Evolutionary conservation across 2,888 invertebrate genomes (phyloP).

Genomic region (Sinhomidia bicolor): DNA sequence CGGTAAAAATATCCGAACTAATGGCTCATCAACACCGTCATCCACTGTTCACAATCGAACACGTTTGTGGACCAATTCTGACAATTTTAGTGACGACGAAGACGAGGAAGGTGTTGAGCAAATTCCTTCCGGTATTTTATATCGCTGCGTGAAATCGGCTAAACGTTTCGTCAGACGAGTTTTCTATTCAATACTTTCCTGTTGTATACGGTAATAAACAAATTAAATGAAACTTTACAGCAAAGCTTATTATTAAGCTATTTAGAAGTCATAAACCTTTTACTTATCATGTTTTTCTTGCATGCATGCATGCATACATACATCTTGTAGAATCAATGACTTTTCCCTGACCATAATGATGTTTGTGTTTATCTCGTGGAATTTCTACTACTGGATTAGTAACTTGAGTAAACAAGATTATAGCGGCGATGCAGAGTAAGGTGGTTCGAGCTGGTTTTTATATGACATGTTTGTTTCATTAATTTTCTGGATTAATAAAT

Average conservation of each 20-base stretch:
- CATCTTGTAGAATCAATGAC: conserved; percentile 15
- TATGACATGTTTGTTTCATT: neutral
- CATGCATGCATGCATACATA: neutral
- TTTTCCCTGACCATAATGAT: neutral
- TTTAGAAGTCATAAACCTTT: neutral
- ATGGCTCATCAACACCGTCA: neutral
- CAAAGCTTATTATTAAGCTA: no score
- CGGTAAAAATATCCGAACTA: neutral
- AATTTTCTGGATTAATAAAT: neutral
- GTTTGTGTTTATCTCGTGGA: conserved; percentile 33
- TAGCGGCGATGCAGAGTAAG: neutral
- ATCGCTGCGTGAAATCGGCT: neutral
- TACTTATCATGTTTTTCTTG: neutral
- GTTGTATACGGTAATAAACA: neutral
- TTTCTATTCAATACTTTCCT: neutral
- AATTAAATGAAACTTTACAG: neutral
- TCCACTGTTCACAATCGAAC: neutral
- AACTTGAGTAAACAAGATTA: neutral
- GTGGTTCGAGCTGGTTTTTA: neutral
- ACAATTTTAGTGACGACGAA: neutral
- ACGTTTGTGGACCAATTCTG: neutral
- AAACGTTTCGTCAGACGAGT: neutral
- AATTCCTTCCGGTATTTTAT: neutral
- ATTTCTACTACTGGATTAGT: conserved; percentile 43
- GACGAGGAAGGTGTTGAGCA: neutral